phyloP scores from a whole-genome alignment of 2,797 vertebrate genomes.

The Chiloscyllium punctatum region DNA sequence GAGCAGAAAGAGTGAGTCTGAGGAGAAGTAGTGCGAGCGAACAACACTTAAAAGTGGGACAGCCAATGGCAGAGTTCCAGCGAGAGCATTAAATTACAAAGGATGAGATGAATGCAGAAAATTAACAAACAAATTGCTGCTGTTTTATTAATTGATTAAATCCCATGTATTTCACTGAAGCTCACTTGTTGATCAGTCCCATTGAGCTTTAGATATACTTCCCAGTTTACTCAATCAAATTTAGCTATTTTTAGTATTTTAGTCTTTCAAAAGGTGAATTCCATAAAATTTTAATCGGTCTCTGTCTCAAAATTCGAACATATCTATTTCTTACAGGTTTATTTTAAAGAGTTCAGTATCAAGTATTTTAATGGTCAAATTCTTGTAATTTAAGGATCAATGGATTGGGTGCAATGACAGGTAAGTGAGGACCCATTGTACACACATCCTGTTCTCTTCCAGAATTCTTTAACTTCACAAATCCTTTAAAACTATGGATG shows the following conservation, averaged over 20 bases:
- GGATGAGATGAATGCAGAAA: too few relatives aligned
- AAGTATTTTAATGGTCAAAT: background rate
- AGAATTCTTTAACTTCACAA: background rate
- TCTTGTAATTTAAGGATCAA: background rate
- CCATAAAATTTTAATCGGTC: too few relatives aligned
- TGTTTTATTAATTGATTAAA: too few relatives aligned
- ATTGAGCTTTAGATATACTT: background rate
- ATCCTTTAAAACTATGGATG: background rate
- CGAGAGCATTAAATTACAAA: too few relatives aligned
- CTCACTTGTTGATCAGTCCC: background rate
- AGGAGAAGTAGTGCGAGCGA: too few relatives aligned
- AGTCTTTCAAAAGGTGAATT: background rate
- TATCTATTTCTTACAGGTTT: too few relatives aligned
- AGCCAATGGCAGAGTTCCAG: too few relatives aligned
- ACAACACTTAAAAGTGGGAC: too few relatives aligned
- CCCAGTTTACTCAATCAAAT: background rate
- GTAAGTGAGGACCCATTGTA: background rate
- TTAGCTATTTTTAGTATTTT: background rate
- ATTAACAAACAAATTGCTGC: too few relatives aligned
- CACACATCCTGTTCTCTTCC: background rate
- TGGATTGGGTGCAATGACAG: background rate
- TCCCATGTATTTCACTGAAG: background rate
- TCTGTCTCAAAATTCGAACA: too few relatives aligned
- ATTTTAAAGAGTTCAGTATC: too few relatives aligned
- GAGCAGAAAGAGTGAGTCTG: too few relatives aligned